phyloP scores from a whole-genome alignment of 2,113 vertebrate genomes.

The Clupea harengus region DNA sequence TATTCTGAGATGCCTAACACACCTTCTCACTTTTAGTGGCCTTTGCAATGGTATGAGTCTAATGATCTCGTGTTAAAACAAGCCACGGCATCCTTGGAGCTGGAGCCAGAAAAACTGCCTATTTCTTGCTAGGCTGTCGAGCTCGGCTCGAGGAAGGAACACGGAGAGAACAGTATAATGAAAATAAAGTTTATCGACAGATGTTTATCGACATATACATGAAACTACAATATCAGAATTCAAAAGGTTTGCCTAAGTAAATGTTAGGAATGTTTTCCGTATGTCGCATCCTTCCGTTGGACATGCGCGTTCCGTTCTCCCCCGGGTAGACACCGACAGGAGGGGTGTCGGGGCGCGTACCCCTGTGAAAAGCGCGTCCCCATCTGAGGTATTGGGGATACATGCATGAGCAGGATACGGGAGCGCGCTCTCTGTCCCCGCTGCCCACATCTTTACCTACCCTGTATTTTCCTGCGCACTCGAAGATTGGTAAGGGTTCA shows the following conservation, averaged over 20 bases:
- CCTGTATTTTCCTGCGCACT: constrained; percentile 41
- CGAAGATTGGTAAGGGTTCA: constrained; percentile 39
- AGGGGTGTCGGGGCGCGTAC: constrained; percentile 36
- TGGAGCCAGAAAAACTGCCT: background rate
- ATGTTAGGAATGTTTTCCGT: constrained; percentile 18
- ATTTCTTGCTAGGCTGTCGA: background rate
- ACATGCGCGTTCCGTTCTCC: constrained; percentile 34
- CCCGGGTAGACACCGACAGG: constrained; percentile 33
- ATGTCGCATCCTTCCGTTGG: constrained; percentile 60
- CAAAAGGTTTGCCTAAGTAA: background rate
- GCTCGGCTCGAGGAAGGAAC: background rate
- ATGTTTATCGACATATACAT: background rate
- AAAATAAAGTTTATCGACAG: background rate
- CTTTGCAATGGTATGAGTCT: background rate
- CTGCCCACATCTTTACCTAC: constrained; percentile 37
- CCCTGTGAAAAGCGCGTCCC: constrained; percentile 45
- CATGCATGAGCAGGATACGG: constrained; percentile 45
- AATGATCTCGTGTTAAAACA: background rate
- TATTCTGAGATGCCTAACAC: background rate
- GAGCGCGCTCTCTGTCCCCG: constrained; percentile 50
- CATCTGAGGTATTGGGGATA: constrained; percentile 42
- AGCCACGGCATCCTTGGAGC: background rate
- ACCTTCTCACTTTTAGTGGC: background rate
- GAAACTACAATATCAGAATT: background rate
- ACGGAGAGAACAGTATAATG: background rate